These are phyloP conservation scores for Anneissia japonica DNA, from an alignment of 35 echinoderm and acorn worm genomes.

Conservation along the genomic window DNA sequence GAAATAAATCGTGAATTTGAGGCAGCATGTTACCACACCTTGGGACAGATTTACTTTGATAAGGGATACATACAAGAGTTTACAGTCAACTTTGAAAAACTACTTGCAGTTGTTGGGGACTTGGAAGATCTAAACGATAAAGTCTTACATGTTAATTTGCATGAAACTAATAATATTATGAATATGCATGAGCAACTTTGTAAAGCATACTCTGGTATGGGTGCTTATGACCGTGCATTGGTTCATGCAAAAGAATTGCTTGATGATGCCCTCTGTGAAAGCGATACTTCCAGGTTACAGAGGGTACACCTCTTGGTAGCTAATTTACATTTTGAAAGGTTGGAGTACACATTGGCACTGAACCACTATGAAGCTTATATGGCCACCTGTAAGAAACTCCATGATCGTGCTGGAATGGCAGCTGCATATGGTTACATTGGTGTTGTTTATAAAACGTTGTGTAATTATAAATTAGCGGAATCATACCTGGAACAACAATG, in stretches of 20 bases:
- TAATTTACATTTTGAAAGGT: conserved; percentile 47
- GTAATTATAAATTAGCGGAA: conserved; percentile 59
- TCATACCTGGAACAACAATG: conserved; percentile 83
- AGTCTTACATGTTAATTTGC: not conserved
- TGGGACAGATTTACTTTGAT: conserved; percentile 54
- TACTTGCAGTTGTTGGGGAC: conserved; percentile 63
- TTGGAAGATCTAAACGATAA: not conserved
- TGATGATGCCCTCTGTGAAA: conserved; percentile 1
- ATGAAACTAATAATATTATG: conserved; percentile 17
- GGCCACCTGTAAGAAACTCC: conserved; percentile 32
- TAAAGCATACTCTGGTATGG: conserved; percentile 51
- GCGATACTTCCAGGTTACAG: conserved; percentile 25
- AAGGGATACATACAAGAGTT: conserved; percentile 48
- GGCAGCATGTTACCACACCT: conserved; percentile 45
- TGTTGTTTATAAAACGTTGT: conserved; percentile 54
- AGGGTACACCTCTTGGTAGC: conserved; percentile 64
- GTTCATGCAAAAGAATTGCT: conserved; percentile 51
- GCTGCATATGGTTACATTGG: conserved; percentile 84
- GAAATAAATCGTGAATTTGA: conserved; percentile 48
- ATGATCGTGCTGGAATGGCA: conserved; percentile 65
- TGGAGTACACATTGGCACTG: conserved; percentile 57
- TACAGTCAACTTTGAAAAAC: conserved; percentile 63
- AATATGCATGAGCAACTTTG: conserved; percentile 62
- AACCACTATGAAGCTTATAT: conserved; percentile 75
- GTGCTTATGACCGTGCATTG: conserved; percentile 47